Base-by-base conservation (phyloP, 2,888 invertebrate species). In the Seladonia tumulorum region DNA sequence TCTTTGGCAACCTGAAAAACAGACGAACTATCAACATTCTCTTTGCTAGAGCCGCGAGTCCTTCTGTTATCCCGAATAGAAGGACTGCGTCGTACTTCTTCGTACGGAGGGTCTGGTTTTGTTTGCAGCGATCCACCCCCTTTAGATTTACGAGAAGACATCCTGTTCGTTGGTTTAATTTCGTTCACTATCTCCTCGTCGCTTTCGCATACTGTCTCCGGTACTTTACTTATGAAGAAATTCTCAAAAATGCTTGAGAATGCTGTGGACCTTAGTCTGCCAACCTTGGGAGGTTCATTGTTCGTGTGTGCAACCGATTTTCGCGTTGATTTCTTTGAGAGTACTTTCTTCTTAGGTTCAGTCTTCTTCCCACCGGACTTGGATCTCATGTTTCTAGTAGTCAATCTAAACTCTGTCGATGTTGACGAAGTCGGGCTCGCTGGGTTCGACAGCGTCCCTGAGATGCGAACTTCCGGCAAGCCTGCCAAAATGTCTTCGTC, bases 381-480 rank as follows among this genome's bases (percentile, higher is more conserved):
- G 14, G 42, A 1, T n/a, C 18, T 22, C 10, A 25, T 49, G 1
- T 4, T 29, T n/a, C 25, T 53, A 14, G 18, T 35, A 7, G 47
- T 77, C 0, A 42, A 22, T 29, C 8, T 76, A 18, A 12, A 49
- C 3, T 45, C 70, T 12, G 42, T 70, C 22, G 77, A 73, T 2
- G 42, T 70, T 18, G 77, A 73, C 0, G 86, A 78, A 3, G 42
- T 63, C 42, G 91, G 90, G 82, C 91, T 90, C 29, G 57, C 35
- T 14, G 92, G 90, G 86, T 91, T 88, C 18, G 90, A 90, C 3
- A 87, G 45, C 16, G 93, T 92, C 47, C 92, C 92, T n/a, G 88
- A 89, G 78, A 94, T 92, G 70, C 82, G 89, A 47, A 94, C 90
- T n/a, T 86, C 91, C 16, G 94, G 94, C 70, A 94, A 89, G 25